These are phyloP conservation scores for Orussus abietinus DNA, from an alignment of 1,140 invertebrate genomes.

Conservation along the genomic window DNA sequence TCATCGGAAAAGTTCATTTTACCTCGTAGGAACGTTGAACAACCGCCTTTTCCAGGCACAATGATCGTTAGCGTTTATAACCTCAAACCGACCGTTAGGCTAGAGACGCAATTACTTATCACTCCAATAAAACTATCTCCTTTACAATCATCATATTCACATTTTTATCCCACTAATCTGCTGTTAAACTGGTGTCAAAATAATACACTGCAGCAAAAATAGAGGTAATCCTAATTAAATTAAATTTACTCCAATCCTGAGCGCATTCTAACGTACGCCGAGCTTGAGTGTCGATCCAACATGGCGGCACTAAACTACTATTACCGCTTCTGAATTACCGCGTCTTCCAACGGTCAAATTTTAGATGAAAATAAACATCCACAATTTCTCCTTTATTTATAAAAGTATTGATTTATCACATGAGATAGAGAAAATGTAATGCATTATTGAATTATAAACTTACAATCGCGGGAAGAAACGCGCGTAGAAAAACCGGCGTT, in stretches of 20 bases:
- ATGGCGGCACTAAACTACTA: constrained; percentile 26
- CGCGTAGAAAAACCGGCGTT: too few relatives aligned
- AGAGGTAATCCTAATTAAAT: constrained; percentile 16
- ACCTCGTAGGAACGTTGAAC: too few relatives aligned
- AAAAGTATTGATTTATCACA: constrained; percentile 2
- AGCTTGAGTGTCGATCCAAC: constrained; percentile 29
- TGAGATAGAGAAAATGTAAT: constrained; percentile 2
- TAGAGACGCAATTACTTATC: too few relatives aligned
- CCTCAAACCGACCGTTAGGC: constrained; percentile 12
- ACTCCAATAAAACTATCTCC: neutral
- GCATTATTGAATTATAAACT: neutral
- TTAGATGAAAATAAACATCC: neutral
- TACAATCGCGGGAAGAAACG: constrained; percentile 9
- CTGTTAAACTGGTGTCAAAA: neutral
- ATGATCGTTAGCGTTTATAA: constrained; percentile 20
- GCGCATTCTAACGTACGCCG: constrained; percentile 28
- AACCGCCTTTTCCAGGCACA: too few relatives aligned
- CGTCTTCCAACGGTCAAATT: neutral
- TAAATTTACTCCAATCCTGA: constrained; percentile 12
- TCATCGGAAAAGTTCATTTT: constrained; percentile 45
- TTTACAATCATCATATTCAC: neutral
- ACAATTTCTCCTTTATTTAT: neutral
- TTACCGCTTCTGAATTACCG: constrained; percentile 3
- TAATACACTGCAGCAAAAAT: neutral
- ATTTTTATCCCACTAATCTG: neutral